Conservation (phyloP, 2,888 invertebrate genomes). For the Zeuzera pyrina region DNA sequence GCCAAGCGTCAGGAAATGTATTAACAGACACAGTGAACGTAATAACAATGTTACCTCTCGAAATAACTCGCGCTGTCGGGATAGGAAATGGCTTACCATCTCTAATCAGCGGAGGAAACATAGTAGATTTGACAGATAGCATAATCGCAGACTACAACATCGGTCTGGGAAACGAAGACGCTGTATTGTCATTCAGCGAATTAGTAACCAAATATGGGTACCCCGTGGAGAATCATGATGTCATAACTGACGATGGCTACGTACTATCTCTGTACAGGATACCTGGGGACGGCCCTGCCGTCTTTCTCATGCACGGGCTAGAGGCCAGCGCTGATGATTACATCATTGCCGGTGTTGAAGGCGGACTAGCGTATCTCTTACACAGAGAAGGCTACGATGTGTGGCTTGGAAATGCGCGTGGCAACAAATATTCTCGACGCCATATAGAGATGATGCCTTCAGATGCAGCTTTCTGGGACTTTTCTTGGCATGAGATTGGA, state of each 20-base stretch:
- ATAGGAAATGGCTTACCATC: conserved; percentile 18
- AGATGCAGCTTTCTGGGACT: conserved; percentile 75
- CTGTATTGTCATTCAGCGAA: conserved; percentile 22
- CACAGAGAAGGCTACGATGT: conserved; percentile 78
- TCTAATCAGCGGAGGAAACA: conserved; percentile 22
- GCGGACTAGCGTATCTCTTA: conserved; percentile 54
- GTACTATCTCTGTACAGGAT: conserved; percentile 37
- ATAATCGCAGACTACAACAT: conserved; percentile 24
- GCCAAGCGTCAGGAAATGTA: conserved; percentile 20
- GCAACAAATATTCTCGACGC: conserved; percentile 76
- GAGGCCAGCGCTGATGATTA: conserved; percentile 47
- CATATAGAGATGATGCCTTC: conserved; percentile 55
- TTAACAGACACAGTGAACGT: too few relatives aligned
- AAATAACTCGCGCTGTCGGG: conserved; percentile 22
- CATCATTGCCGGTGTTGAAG: conserved; percentile 36
- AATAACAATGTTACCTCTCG: conserved; percentile 20
- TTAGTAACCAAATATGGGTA: conserved; percentile 39
- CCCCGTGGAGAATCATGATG: conserved; percentile 30
- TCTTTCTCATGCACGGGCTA: conserved; percentile 51
- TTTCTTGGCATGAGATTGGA: conserved; percentile 88
- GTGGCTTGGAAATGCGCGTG: conserved; percentile 86
- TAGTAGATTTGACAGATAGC: conserved; percentile 21
- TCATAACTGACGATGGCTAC: conserved; percentile 41
- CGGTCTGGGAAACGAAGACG: conserved; percentile 35
- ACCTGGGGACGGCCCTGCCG: conserved; percentile 31